Base-by-base conservation (phyloP, 2,888 invertebrate genomes). In the Leptopterna dolabrata region DNA sequence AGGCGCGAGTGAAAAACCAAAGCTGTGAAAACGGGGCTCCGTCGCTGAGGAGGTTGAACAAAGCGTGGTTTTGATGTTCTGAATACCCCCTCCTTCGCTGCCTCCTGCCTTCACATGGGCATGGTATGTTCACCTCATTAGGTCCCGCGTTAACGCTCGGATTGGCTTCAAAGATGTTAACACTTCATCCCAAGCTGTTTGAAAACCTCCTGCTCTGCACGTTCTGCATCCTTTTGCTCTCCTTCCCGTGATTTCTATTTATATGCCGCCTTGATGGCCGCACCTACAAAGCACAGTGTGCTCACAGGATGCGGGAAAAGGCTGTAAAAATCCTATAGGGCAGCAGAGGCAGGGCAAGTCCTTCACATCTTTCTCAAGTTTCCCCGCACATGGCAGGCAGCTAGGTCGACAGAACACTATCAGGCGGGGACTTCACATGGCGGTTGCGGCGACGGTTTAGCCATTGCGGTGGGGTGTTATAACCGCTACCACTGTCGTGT, bases 101-200 rank as follows among this genome's bases (percentile, higher is more conserved):
- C 41, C 36, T 36, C 36, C 3, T 19, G 16, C 7, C 73, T n/a
- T 11, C 73, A 55, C 73, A 73, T 30, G 36, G 73, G 73, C 16
- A 73, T 19, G 36, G n/a, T 36, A 45, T 43, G 45, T 45, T 45
- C 45, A 43, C 78, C 45, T 45, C 45, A 45, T 78, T 45, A 45
- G 78, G 45, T 24, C 78, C 41, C 78, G 41, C 41, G 78, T 78
- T 78, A 78, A 78, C 78, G 78, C 78, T 78, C 78, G 43, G 19
- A 78, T 78, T 45, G 78, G 78, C 78, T 24, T 78, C 78, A 78
- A 78, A 78, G 78, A 76, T 76, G 36, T 76, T 76, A 76, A 76
- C 76, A 78, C 78, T 78, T 78, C 78, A 78, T 78, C 78, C n/a
- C 78, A 78, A 78, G 45, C 78, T 43, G 78, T 41, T 45, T 78